phyloP scores from a whole-genome alignment of 2,113 vertebrate genomes.

The Seriola rivoliana region DNA sequence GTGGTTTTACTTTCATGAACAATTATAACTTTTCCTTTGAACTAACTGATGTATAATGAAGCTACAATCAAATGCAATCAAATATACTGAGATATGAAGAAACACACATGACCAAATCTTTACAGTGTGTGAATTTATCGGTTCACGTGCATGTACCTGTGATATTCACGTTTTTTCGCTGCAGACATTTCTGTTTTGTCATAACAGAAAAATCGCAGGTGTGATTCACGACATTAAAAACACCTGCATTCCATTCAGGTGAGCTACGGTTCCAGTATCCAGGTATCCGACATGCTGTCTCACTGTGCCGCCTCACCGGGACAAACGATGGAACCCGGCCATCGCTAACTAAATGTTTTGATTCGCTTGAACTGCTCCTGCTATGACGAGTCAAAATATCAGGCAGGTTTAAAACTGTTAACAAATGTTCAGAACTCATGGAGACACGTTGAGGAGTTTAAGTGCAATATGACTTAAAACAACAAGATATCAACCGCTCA shows the following conservation, averaged over 20 bases:
- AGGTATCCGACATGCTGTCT: neutral
- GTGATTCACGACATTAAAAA: neutral
- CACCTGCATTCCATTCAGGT: neutral
- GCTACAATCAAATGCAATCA: neutral
- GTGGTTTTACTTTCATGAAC: neutral
- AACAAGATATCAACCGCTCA: neutral
- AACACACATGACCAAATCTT: neutral
- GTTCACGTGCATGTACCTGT: neutral
- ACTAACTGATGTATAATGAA: neutral
- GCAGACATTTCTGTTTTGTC: neutral
- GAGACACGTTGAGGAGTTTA: neutral
- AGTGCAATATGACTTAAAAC: neutral
- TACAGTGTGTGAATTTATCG: neutral
- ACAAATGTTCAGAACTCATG: neutral
- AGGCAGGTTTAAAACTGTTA: neutral
- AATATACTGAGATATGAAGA: neutral
- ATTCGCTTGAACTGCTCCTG: neutral
- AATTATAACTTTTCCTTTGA: neutral
- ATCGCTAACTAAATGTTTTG: neutral
- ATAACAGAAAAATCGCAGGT: neutral
- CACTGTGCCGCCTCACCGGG: neutral
- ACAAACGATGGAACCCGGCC: neutral
- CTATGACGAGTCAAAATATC: no score
- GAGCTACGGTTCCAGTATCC: no score
- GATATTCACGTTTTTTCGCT: neutral